Base-by-base conservation (phyloP, 2,888 invertebrate genomes). In the Spicauda simplicius region DNA sequence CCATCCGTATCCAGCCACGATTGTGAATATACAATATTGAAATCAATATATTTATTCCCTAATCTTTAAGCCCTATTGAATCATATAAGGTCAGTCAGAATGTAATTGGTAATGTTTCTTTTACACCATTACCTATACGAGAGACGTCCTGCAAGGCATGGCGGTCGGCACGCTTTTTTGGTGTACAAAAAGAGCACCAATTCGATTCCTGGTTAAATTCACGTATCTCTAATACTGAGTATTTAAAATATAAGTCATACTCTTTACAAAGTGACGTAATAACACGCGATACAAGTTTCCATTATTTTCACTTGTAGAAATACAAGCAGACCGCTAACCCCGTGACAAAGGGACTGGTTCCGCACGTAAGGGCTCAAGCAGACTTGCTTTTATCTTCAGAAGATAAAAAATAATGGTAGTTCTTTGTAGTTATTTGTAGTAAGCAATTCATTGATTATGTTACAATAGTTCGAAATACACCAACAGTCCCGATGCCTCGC, bases 341-440 rank as follows among this genome's bases (percentile, higher is more conserved):
- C n/a, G 14, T 48, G n/a, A 16, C 48, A 48, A n/a, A 16, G 16
- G 12, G 48, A 48, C n/a, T 48, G 48, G 50, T 18, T 16, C 50
- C 18, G 18, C 18, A 8, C n/a, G n/a, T 18, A 18, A 50, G 16
- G 18, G 18, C 11, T 50, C 50, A 18, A 18, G 50, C 10, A 50
- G 50, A 50, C 18, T 45, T 50, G 18, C 18, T 18, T 16, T 48
- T n/a, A 7, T 2, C 48, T 0, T 0, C 55, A 56, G 18, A n/a
- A 45, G 45, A 45, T 45, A n/a, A 45, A 45, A 45, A 45, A n/a
- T n/a, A n/a, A n/a, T n/a, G n/a, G n/a, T n/a, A 45, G 41, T 41
- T 12, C 30, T 33, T 30, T 0, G 33, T 16, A 48, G 7, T 16
- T n/a, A n/a, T n/a, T n/a, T n/a, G n/a, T n/a, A n/a, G n/a, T n/a